These are phyloP conservation scores for Laterallus jamaicensis DNA, from an alignment of 2,113 vertebrate genomes.

Conservation along the genomic window DNA sequence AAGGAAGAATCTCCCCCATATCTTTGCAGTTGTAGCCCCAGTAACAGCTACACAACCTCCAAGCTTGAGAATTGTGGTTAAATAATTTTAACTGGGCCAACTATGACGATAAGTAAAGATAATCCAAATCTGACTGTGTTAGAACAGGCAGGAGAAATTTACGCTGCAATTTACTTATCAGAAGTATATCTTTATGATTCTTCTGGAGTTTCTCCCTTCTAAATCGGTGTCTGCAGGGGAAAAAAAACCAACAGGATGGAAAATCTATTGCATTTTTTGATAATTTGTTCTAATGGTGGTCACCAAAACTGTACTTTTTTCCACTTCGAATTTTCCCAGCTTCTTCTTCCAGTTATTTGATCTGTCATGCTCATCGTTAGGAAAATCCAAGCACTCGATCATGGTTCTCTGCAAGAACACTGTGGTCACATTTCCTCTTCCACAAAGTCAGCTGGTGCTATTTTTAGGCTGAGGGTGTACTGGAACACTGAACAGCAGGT, in stretches of 20 bases:
- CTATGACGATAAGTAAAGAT: neutral
- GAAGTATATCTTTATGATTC: neutral
- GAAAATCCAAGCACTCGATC: neutral
- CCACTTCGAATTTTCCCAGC: neutral
- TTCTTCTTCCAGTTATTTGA: neutral
- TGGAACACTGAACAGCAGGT: slow-evolving; percentile 6
- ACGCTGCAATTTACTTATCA: neutral
- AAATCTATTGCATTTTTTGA: neutral
- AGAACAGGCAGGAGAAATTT: neutral
- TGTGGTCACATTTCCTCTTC: slow-evolving; percentile 18
- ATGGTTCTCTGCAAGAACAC: neutral
- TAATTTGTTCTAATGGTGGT: neutral
- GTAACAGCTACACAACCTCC: neutral
- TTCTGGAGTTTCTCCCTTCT: neutral
- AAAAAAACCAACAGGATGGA: neutral
- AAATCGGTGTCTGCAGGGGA: neutral
- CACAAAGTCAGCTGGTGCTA: neutral
- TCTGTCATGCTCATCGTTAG: neutral
- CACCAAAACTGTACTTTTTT: neutral
- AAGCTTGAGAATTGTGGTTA: neutral
- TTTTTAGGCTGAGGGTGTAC: neutral
- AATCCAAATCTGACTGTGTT: neutral
- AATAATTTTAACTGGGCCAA: neutral
- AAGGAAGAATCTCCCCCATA: neutral
- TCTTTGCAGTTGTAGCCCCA: neutral